Base-by-base conservation (phyloP, 2,888 invertebrate species). In the Eumacrocentrus americanus region DNA sequence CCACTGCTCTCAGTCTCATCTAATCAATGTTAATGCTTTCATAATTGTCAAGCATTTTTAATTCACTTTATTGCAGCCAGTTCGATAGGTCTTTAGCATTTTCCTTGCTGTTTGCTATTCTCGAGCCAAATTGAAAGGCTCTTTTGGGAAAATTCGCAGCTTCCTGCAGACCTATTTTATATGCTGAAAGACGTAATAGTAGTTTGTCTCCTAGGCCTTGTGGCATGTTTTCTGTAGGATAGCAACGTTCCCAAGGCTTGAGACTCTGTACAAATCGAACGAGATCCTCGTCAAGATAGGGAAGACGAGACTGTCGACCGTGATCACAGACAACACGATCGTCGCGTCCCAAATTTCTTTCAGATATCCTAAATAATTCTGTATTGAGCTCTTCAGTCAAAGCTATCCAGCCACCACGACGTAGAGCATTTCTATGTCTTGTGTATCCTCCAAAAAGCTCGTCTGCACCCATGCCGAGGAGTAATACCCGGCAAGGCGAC, bases 61-160 rank as follows among this genome's bases (percentile, higher is more conserved):
- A 34, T 23, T 53, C 4, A 20, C 0, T 22, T 59, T 38, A 50
- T 62, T 25, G 60, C 29, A 78, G 68, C 57, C 76, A 73, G 18
- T 68, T 67, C 1, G 95, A 95, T 60, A 87, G 72, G 76, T 94
- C 90, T 73, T 87, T 86, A 2, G 92, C 97, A 78, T 93, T 94
- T 83, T 96, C 94, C 77, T 91, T 94, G 48, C 88, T 87, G 79
- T 94, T 91, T 3, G 95, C 98, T 74, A 99, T 96, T 75, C 94
- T 86, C 0, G 95, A 95, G 9, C 99, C 99, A 84, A 99, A 99
- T 80, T 99, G 99, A 70, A 99, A 87, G 0, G 98, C 99, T 77
- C 95, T 83, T 81, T 99, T 99, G 42, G 93, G 94, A 50, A 94
- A 86, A 42, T 81, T 79, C 3, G 90, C 87, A 3, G 88, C 88